Percentiles rank a stretch among this genome's conserved stretches.
These are phyloP conservation scores for Balaeniceps rex DNA, from an alignment of 2,113 vertebrate species.

Conservation along the genomic window DNA sequence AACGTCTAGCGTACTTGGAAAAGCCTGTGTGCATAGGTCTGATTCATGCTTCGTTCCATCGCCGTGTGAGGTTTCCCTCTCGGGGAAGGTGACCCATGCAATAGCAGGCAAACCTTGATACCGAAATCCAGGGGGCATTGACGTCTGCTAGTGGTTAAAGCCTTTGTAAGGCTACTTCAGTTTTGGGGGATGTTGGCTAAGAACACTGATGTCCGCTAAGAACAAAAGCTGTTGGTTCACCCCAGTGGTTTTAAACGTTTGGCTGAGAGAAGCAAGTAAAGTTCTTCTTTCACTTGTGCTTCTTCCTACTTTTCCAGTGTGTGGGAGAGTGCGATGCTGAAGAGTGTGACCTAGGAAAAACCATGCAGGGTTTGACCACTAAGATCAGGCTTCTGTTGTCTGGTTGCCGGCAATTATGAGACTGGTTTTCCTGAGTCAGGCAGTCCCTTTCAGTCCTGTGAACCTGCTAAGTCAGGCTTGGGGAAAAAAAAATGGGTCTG, in stretches of 20 bases:
- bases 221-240: neutral
- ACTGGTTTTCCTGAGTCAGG: conserved; percentile 55
- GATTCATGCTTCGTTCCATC: neutral
- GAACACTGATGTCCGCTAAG: neutral
- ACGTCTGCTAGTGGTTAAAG: neutral
- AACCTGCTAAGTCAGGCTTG: conserved; percentile 52
- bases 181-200: neutral
- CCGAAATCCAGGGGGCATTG: neutral
- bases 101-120: neutral
- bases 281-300: neutral
- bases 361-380: neutral
- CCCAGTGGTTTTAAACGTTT: neutral
- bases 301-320: neutral
- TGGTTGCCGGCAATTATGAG: neutral
- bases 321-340: neutral
- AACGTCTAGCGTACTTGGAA: neutral
- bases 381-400: conserved; percentile 6
- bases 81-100: neutral
- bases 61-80: neutral
- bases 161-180: neutral
- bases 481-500: neutral
- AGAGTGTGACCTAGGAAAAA: neutral
- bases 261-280: neutral
- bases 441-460: conserved; percentile 29
- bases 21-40: neutral